Evolutionary conservation across 2,113 vertebrate genomes (phyloP).

Genomic region (Phaethornis superciliosus): DNA sequence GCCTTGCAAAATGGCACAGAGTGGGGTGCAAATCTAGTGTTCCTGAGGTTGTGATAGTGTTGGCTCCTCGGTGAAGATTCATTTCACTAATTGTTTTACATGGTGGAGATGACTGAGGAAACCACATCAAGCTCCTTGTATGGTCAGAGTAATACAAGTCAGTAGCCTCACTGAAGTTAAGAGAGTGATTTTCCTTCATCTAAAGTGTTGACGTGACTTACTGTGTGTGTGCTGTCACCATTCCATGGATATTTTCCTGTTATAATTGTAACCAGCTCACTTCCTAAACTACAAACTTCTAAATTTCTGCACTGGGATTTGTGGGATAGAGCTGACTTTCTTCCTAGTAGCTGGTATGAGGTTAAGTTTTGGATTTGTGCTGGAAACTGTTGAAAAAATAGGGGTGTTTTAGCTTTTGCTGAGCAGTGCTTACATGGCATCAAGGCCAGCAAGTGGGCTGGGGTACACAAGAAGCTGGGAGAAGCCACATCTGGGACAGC

Average conservation of each 20-base stretch:
- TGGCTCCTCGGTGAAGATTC: background rate
- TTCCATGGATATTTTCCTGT: background rate
- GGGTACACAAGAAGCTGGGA: too few relatives aligned
- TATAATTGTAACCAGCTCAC: too few relatives aligned
- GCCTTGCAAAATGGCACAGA: background rate
- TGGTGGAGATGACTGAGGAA: background rate
- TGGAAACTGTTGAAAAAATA: too few relatives aligned
- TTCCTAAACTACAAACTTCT: too few relatives aligned
- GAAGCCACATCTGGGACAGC: too few relatives aligned
- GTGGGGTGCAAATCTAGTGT: background rate
- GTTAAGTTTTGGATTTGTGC: too few relatives aligned
- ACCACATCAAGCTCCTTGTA: background rate
- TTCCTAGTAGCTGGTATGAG: too few relatives aligned
- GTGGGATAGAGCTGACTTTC: too few relatives aligned
- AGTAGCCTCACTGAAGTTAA: background rate
- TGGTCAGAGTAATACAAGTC: background rate
- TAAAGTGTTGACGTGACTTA: background rate
- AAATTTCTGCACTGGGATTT: too few relatives aligned
- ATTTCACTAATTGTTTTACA: background rate
- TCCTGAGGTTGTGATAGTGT: background rate
- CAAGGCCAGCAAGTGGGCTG: too few relatives aligned
- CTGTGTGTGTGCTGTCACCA: background rate
- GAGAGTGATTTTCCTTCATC: background rate
- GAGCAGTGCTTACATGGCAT: too few relatives aligned
- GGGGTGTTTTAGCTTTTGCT: too few relatives aligned